A percentile compares a stretch with the other conserved stretches of the same genome.
Evolutionary conservation across 2,888 invertebrate species (phyloP).

Genomic region (Syritta pipiens): DNA sequence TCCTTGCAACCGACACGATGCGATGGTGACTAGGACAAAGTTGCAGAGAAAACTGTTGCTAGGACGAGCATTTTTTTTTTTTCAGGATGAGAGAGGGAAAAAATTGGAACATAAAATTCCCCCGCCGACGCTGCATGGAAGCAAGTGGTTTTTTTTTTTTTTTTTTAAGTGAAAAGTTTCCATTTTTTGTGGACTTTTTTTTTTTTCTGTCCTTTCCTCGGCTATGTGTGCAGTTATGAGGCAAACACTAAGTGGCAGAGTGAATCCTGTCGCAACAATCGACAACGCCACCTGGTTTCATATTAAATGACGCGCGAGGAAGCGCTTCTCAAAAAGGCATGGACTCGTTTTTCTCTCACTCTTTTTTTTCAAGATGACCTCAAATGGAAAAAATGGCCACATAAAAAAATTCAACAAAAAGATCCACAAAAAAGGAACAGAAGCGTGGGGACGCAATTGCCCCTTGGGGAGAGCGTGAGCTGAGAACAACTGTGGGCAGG

Average conservation of each 20-base stretch:
- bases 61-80: slow-evolving; percentile 25
- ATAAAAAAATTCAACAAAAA: slow-evolving; percentile 44
- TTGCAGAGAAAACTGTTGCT: slow-evolving; percentile 64
- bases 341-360: too few relatives aligned
- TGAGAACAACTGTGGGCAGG: background rate
- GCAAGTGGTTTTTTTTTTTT: slow-evolving; percentile 9
- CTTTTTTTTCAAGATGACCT: slow-evolving; percentile 59
- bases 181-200: slow-evolving; percentile 43
- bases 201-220: background rate
- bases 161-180: slow-evolving; percentile 59
- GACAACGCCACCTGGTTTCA: slow-evolving; percentile 54
- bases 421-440: slow-evolving; percentile 43
- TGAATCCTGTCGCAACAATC: slow-evolving; percentile 56
- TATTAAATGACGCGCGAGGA: slow-evolving; percentile 62
- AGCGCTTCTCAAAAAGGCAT: too few relatives aligned
- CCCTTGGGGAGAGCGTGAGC: slow-evolving; percentile 9
- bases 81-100: slow-evolving; percentile 23
- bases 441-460: slow-evolving; percentile 24
- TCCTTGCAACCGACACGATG: too few relatives aligned
- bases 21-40: slow-evolving; percentile 31
- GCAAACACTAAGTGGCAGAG: slow-evolving; percentile 60
- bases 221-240: slow-evolving; percentile 30
- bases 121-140: slow-evolving; percentile 44
- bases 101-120: slow-evolving; percentile 57
- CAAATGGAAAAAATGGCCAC: too few relatives aligned